These are phyloP conservation scores for Embidobia sp. DNA, from an alignment of 2,888 invertebrate species.

Conservation along the genomic window DNA sequence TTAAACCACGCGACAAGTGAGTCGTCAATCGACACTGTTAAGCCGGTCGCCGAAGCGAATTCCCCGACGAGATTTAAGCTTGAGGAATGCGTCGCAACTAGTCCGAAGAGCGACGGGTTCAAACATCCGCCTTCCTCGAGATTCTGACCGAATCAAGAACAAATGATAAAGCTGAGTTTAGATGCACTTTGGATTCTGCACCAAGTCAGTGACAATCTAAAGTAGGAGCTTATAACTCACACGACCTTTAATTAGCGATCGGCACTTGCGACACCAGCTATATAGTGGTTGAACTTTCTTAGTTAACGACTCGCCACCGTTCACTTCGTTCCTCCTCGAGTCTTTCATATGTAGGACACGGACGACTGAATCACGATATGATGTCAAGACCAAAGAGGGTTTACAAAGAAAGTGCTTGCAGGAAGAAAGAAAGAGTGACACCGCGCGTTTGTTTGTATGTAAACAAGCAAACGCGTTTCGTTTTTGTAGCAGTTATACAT, in stretches of 20 bases:
- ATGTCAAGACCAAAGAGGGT: conserved; percentile 73
- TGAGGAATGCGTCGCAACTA: conserved; percentile 19
- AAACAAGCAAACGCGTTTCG: conserved; percentile 14
- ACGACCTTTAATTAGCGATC: conserved; percentile 63
- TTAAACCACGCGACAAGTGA: too few relatives aligned
- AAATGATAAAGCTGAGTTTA: conserved; percentile 29
- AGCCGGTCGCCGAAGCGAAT: too few relatives aligned
- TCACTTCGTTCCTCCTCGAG: conserved; percentile 69
- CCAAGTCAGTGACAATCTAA: conserved; percentile 48
- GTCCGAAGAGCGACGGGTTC: conserved; percentile 9
- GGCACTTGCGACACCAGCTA: conserved; percentile 56
- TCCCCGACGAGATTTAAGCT: conserved; percentile 28
- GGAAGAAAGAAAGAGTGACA: conserved; percentile 58
- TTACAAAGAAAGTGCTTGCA: conserved; percentile 68
- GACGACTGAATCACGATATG: conserved; percentile 75
- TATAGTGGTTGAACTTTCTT: conserved; percentile 64
- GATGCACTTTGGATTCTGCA: conserved; percentile 59
- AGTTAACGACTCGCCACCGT: conserved; percentile 66
- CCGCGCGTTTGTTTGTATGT: conserved; percentile 18
- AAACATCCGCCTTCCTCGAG: conserved; percentile 26
- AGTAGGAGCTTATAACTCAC: conserved; percentile 52
- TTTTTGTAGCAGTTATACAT: conserved; percentile 7
- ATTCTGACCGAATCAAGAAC: conserved; percentile 21
- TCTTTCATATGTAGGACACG: conserved; percentile 72
- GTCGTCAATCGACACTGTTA: too few relatives aligned